phyloP scores from a whole-genome alignment of 2,797 vertebrate species.

The Melanotaenia pygmaea region DNA sequence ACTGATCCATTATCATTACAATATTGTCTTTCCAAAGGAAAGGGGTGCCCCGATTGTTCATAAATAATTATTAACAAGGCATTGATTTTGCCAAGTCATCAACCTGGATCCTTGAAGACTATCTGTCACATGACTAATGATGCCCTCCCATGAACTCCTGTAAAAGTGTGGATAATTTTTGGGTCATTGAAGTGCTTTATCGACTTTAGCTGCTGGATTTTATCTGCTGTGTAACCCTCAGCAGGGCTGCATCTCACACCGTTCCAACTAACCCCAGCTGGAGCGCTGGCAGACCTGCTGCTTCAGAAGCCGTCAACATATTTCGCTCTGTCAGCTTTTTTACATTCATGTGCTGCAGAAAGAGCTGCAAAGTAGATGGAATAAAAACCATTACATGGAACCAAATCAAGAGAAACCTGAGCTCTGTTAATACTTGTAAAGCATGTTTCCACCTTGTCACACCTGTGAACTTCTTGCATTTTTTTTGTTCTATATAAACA shows the following conservation, averaged over 20 bases:
- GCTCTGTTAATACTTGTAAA: background rate
- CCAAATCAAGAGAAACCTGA: background rate
- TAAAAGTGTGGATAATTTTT: constrained; percentile 14
- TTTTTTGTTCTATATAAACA: background rate
- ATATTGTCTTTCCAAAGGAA: no score
- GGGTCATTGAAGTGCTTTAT: constrained; percentile 42
- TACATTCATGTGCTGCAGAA: background rate
- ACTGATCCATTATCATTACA: no score
- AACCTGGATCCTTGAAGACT: background rate
- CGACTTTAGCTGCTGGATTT: constrained; percentile 41
- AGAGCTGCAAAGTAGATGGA: background rate
- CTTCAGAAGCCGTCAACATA: constrained; percentile 4
- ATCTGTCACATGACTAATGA: constrained; percentile 1
- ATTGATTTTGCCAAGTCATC: no score
- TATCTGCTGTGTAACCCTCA: constrained; percentile 32
- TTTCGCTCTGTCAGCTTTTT: background rate
- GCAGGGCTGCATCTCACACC: constrained; percentile 24
- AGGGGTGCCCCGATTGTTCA: no score
- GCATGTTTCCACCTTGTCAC: background rate
- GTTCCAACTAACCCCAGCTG: constrained; percentile 21
- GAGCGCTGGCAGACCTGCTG: constrained; percentile 5
- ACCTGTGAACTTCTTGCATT: background rate
- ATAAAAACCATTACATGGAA: background rate
- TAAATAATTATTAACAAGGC: no score
- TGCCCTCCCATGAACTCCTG: constrained; percentile 21